Percentiles rank a stretch among this genome's conserved stretches.
phyloP scores from a whole-genome alignment of 2,797 vertebrate genomes.

The Gadopsis bispinosus region DNA sequence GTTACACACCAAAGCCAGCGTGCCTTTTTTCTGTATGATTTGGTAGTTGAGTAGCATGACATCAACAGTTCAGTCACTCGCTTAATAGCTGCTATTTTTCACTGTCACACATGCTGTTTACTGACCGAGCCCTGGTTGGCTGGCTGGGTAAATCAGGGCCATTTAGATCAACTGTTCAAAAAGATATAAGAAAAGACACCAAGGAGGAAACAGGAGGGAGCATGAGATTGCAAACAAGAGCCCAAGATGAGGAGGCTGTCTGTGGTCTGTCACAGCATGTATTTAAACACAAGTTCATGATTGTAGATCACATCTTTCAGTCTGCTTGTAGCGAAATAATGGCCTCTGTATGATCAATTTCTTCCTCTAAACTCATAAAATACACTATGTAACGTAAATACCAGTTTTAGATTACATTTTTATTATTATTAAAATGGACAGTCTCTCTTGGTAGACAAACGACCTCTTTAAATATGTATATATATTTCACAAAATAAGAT shows the following conservation, averaged over 20 bases:
- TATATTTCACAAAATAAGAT: too few relatives aligned
- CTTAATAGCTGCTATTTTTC: slow-evolving; percentile 49
- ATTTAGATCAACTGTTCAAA: slow-evolving; percentile 17
- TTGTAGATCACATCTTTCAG: background rate
- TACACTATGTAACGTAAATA: rapidly evolving
- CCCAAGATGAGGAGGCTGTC: background rate
- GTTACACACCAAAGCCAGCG: background rate
- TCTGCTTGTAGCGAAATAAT: background rate
- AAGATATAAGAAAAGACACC: slow-evolving; percentile 17
- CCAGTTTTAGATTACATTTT: background rate
- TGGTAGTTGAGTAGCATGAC: slow-evolving; percentile 8
- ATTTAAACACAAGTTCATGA: background rate
- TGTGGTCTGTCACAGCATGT: background rate
- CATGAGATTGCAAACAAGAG: background rate
- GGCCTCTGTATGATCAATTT: background rate
- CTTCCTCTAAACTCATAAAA: background rate
- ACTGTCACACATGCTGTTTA: slow-evolving; percentile 49
- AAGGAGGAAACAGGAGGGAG: slow-evolving; percentile 1
- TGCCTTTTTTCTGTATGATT: background rate
- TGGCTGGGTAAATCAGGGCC: slow-evolving; percentile 14
- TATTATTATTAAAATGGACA: too few relatives aligned
- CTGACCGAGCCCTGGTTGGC: slow-evolving; percentile 47
- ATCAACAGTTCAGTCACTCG: slow-evolving; percentile 32
- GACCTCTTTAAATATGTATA: too few relatives aligned
- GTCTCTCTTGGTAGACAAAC: too few relatives aligned